Evolutionary conservation across 2,797 vertebrate species (phyloP), one percentile per base, ranked within the genome.

Genomic region (Aeoliscus strigatus): DNA sequence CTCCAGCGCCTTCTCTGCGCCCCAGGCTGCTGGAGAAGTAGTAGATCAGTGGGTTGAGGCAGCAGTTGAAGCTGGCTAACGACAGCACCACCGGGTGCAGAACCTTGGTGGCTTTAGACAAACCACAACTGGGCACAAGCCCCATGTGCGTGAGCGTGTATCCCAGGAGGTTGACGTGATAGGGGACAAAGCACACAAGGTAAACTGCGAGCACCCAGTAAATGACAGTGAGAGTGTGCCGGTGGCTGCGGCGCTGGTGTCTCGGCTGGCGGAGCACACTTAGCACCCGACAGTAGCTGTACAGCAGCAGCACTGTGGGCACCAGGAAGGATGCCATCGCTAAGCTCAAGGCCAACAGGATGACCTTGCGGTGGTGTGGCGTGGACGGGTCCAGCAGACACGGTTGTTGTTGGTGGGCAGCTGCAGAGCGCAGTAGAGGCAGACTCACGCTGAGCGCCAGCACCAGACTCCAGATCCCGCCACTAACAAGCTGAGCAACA

Each of bases 21-120:
- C 60, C 35, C 37, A 73, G 31, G 34, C 66, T 79, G 51, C 80
- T 79, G 55, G 86, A 87, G 57, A 82, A 86, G 32, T 85, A 87
- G 68, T 89, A 87, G 51, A 88, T 60, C 10, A 88, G 51, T 1
- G 84, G 87, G 47, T 89, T 89, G 27, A 89, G 73, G 67, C 86
- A 88, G 72, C 84, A 86, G 42, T 88, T 88, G 21, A 66, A 47
- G 34, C 86, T 88, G 24, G 84, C 86, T 7, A 87, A 44, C 0
- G 79, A 73, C 14, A 89, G 67, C 40, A 85, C 74, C 24, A 87
- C 56, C 0, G 85, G 86, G 42, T 89, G 87, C 26, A 84, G 26
- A 0, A 51, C 52, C 27, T 68, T 78, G 4, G 81, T 81, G 12
- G 67, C 24, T 27, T 60, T 73, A 28, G 74, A 63, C 31, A 89